These are phyloP conservation scores for Numenius arquata DNA, from an alignment of 2,113 vertebrate genomes.

Conservation along the genomic window DNA sequence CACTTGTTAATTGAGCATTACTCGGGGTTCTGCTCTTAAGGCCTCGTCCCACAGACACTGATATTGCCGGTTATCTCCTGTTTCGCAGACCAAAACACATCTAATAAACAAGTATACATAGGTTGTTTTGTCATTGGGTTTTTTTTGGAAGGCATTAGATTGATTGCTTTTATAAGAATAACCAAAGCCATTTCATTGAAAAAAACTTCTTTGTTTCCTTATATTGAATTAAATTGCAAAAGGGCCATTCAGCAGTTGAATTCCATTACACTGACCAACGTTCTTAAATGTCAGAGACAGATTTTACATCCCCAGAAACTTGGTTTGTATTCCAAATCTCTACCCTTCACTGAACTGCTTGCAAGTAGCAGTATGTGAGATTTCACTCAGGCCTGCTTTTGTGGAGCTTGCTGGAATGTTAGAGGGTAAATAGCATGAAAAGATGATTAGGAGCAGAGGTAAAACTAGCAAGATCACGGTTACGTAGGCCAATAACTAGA, in stretches of 20 bases:
- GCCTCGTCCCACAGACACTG: too few species aligned
- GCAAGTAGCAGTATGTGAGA: fast-evolving
- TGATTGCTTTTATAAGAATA: neutral
- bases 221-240: neutral
- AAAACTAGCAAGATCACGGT: neutral
- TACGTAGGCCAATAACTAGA: neutral
- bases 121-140: neutral
- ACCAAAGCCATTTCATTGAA: neutral
- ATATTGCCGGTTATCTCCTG: neutral
- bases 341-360: neutral
- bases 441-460: neutral
- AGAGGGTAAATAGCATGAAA: neutral
- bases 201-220: neutral
- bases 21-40: too few species aligned
- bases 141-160: neutral
- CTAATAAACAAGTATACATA: neutral
- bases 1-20: too few species aligned
- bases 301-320: neutral
- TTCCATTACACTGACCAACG: neutral
- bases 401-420: fast-evolving
- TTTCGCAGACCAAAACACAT: neutral
- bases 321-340: neutral
- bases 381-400: neutral
- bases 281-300: neutral
- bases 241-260: neutral